Base-by-base conservation (phyloP, 2,113 vertebrate species). In the Abramis brama region DNA sequence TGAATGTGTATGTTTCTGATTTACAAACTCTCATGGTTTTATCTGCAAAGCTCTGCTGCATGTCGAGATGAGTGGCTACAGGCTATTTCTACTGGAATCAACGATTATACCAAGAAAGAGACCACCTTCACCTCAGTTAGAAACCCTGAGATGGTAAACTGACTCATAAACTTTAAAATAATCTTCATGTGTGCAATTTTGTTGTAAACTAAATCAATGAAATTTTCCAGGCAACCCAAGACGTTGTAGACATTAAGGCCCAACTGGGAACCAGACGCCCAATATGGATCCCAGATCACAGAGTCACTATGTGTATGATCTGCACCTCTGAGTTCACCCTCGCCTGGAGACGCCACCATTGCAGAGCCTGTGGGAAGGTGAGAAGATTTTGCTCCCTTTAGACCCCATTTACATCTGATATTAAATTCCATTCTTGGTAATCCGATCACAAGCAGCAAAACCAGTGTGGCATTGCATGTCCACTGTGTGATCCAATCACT, bases 231-330 rank as follows among this genome's bases (percentile, higher is more conserved):
- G 13, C 79, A 2, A 85, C 98, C 96, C 93, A 94, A 12, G 97
- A 97, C 68, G 33, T 91, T 12, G 94, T 91, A 1, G 96, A 97
- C 50, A 95, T 92, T 85, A 93, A 93, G 0, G 96, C 96, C 75
- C 96, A 95, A 0, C 92, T 99, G 59, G 98, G 98, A 39, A 96
- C 97, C 10, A 99, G 98, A 90, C 98, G 98, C 85, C 98, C 98
- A 0, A 99, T 99, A 92, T 99, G 98, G 98, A 97, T 99, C 90
- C 98, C 98, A 10, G 98, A 99, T 84, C 96, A 96, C n/a, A 95
- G 98, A 88, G 96, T 96, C 90, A 99, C 98, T 0, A 99, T 99
- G 98, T 99, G 98, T 84, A 99, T 99, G 98, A 96, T 99, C 86
- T 99, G 98, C 76, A 99, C 98, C 0, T 99, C 97, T 79, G 98